A percentile compares a stretch with the other conserved stretches of the same genome.
phyloP scores from a whole-genome alignment of 2,113 vertebrate species.

The Epinephelus fuscoguttatus region DNA sequence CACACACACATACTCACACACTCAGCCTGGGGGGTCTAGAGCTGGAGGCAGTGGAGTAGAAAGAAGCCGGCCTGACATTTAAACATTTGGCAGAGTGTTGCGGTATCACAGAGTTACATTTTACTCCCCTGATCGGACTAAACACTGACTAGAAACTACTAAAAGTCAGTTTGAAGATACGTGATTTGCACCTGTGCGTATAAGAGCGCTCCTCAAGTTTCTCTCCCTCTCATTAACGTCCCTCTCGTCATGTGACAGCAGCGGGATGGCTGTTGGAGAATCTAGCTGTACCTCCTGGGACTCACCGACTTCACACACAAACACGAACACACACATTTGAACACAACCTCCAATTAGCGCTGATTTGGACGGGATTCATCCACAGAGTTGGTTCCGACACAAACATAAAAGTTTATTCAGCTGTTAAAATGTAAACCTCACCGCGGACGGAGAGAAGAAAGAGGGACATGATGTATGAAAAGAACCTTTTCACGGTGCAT shows the following conservation, averaged over 20 bases:
- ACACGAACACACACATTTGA: neutral
- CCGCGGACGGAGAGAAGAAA: constrained; percentile 27
- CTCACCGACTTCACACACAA: constrained; percentile 14
- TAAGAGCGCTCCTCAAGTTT: neutral
- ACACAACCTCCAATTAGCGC: constrained; percentile 47
- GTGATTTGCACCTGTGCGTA: neutral
- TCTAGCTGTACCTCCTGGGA: constrained; percentile 3
- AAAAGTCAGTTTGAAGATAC: neutral
- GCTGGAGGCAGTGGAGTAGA: constrained; percentile 34
- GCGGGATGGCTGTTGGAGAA: neutral
- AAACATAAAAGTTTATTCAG: constrained; percentile 35
- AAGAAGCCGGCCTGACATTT: constrained; percentile 37
- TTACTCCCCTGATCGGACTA: constrained; percentile 2
- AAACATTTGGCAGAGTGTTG: constrained; percentile 1
- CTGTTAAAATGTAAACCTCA: neutral
- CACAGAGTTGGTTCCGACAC: constrained; percentile 16
- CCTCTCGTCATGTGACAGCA: constrained; percentile 23
- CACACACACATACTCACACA: constrained; percentile 4
- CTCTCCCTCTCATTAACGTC: constrained; percentile 9
- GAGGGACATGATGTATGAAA: constrained; percentile 11
- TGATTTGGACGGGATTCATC: constrained; percentile 24
- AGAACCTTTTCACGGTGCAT: neutral
- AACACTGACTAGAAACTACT: neutral
- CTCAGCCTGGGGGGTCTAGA: constrained; percentile 15
- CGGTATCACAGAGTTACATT: constrained; percentile 36